phyloP scores from a whole-genome alignment of 1,140 invertebrate species.

The Bicyclus anynana region DNA sequence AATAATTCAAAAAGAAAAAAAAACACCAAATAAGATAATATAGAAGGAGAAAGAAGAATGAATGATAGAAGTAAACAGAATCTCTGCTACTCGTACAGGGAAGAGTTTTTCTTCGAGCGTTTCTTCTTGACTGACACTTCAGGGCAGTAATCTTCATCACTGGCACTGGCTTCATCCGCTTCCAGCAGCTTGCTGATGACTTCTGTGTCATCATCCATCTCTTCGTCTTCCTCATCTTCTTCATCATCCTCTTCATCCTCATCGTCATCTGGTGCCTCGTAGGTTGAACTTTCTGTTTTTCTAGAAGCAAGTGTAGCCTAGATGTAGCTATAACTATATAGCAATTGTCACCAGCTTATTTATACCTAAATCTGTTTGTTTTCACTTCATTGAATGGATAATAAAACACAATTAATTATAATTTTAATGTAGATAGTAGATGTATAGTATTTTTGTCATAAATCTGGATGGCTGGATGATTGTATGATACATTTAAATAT shows the following conservation, averaged over 20 bases:
- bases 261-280: conserved; percentile 37
- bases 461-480: too few species aligned
- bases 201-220: conserved; percentile 61
- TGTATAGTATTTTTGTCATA: too few species aligned
- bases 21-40: neutral
- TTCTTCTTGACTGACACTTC: conserved; percentile 18
- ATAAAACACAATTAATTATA: too few species aligned
- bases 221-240: conserved; percentile 43
- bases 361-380: neutral
- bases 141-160: conserved; percentile 33
- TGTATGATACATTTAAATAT: too few species aligned
- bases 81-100: conserved; percentile 12
- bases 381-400: too few species aligned
- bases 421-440: too few species aligned
- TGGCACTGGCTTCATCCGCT: conserved; percentile 49
- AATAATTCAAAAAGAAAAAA: neutral
- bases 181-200: conserved; percentile 57
- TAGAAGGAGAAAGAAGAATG: neutral
- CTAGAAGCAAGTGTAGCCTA: conserved; percentile 24
- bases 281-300: conserved; percentile 30
- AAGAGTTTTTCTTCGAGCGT: conserved; percentile 16
- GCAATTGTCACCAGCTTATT: conserved; percentile 12
- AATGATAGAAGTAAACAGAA: neutral
- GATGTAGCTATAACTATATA: conserved; percentile 21
- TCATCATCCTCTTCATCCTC: conserved; percentile 60